Conservation (phyloP, 2,888 invertebrate species). For the Dromius quadrimaculatus region DNA sequence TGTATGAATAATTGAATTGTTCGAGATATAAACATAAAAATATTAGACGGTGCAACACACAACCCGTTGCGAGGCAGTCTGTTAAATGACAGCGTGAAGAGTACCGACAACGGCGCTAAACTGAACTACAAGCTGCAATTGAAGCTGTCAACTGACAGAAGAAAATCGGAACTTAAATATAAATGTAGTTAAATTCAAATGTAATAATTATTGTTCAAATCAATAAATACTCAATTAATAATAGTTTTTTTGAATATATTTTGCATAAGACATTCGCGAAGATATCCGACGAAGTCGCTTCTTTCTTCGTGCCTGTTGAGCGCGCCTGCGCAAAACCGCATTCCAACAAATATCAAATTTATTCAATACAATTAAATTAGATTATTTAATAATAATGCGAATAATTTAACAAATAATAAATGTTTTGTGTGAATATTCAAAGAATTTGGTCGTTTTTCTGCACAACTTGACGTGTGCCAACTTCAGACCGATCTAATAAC, state of each 20-base stretch:
- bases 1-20: background rate
- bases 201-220: background rate
- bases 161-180: slow-evolving; percentile 3
- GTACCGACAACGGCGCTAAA: slow-evolving; percentile 18
- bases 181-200: background rate
- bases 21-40: slow-evolving; percentile 11
- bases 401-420: too few relatives aligned
- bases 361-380: too few relatives aligned
- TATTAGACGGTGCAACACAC: background rate
- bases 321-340: slow-evolving; percentile 20
- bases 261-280: background rate
- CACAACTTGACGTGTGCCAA: too few relatives aligned
- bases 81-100: slow-evolving; percentile 39
- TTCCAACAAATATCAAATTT: too few relatives aligned
- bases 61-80: slow-evolving; percentile 3
- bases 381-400: too few relatives aligned
- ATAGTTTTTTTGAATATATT: too few relatives aligned
- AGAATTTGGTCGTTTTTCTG: too few relatives aligned
- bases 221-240: too few relatives aligned
- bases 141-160: slow-evolving; percentile 27
- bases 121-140: slow-evolving; percentile 40
- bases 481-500: too few relatives aligned
- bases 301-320: background rate
- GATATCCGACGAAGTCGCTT: background rate
- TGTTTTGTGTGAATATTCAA: too few relatives aligned